Base-by-base conservation (phyloP, 92 coral and sea anemone genomes). In the Zoanthus sociatus region DNA sequence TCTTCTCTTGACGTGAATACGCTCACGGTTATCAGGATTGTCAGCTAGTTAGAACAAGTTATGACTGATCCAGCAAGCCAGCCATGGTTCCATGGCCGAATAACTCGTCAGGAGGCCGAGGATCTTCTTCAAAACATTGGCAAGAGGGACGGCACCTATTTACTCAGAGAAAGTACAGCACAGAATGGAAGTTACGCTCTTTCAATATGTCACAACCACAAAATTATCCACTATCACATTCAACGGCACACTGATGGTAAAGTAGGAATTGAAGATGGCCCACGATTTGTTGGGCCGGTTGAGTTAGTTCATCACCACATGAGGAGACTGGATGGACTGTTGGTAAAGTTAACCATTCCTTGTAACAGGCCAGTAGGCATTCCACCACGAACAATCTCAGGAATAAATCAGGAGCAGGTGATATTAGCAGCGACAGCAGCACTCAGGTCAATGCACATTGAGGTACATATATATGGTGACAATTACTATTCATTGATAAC, bases 191-290 rank as follows among this genome's bases (percentile, higher is more conserved):
- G 99, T 86, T 97, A 91, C 88, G 99, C 99, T 48, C 93, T 97
- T 17, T 97, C 99, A 14, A 76, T 97, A 95, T 97, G 98, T 77
- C 90, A 92, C 55, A 94, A 93, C 76, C 84, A 76, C 85, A 90
- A 91, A 47, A 83, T 97, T 11, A 97, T 97, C 44, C 99, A 97
- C 86, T 97, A 97, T 82, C 98, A 97, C 82, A 94, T 96, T 54
- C 97, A 95, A 77, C 90, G 96, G 31, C 98, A 94, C 55, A n/a
- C 95, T 20, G 98, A 97, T 56, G 99, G 99, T 0, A 90, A 86
- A 72, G 94, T 93, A 8, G 97, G 97, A 15, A 97, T 97, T 17
- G 98, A 97, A 76, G 99, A 97, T 90, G 99, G 99, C 0, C 95
- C 94, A 21, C 93, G 89, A 4, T 97, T 97, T 70, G 76, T 84